Evolutionary conservation across 2,113 vertebrate species (phyloP).

Genomic region (Alosa alosa): DNA sequence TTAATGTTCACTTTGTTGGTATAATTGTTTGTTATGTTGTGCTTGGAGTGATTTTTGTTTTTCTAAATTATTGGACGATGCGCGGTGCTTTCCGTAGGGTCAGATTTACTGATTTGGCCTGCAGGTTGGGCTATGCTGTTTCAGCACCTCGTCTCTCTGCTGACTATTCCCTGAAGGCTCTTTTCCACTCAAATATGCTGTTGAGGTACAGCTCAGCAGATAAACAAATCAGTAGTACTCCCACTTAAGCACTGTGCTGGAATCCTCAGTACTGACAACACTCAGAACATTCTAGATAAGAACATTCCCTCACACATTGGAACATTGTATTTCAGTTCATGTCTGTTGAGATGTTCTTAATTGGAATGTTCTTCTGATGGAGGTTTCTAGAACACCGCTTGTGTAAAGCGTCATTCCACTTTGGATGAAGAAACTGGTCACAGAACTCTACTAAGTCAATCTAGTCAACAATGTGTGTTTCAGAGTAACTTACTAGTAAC

Average conservation of each 20-base stretch:
- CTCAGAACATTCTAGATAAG: neutral
- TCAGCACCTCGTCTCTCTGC: neutral
- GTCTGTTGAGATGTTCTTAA: neutral
- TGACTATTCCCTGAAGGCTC: no score
- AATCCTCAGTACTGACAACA: neutral
- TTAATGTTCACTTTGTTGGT: neutral
- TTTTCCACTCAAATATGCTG: neutral
- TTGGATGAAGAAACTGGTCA: neutral
- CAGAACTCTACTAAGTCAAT: conserved; percentile 2
- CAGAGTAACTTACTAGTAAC: neutral
- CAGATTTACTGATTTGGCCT: neutral
- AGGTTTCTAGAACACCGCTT: neutral
- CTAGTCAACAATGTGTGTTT: neutral
- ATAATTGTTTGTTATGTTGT: neutral
- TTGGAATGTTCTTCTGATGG: neutral
- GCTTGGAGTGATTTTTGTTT: neutral
- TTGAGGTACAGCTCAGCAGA: neutral
- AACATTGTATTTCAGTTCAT: neutral
- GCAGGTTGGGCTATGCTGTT: neutral
- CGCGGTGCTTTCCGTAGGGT: neutral
- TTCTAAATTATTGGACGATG: neutral
- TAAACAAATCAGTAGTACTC: neutral
- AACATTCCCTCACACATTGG: neutral
- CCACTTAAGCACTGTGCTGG: neutral
- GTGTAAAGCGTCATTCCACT: neutral